Percentiles rank a stretch among this genome's conserved stretches.
phyloP scores from a whole-genome alignment of 2,888 invertebrate species.

The Drosophila fulvimacula region DNA sequence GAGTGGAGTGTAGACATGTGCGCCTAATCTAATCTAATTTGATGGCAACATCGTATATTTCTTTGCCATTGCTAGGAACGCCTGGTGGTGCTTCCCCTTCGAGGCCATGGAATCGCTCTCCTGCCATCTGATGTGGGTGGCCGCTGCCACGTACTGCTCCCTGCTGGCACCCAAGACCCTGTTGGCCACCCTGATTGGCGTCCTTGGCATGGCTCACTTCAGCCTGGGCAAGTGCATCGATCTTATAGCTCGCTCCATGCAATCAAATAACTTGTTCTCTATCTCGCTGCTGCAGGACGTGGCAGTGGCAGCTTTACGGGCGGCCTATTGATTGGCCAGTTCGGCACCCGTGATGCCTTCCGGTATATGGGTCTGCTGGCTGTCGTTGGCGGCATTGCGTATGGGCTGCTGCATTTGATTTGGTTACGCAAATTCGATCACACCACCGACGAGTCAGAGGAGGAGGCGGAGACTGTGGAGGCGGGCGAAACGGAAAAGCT shows the following conservation, averaged over 20 bases:
- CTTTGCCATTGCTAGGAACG: conserved; percentile 86
- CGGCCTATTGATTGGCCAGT: conserved; percentile 90
- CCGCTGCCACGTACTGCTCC: conserved; percentile 94
- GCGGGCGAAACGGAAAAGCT: conserved; percentile 88
- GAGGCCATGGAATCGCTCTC: conserved; percentile 94
- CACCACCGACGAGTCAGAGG: conserved; percentile 84
- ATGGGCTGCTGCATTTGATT: conserved; percentile 89
- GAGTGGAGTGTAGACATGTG: conserved; percentile 73
- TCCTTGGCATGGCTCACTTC: conserved; percentile 95
- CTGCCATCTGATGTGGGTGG: conserved; percentile 95
- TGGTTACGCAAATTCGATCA: conserved; percentile 89
- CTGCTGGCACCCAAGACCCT: conserved; percentile 93
- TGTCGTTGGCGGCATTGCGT: conserved; percentile 89
- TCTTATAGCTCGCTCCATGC: background rate
- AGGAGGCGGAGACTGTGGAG: conserved; percentile 84
- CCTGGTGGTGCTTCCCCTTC: conserved; percentile 95
- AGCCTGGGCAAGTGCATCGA: conserved; percentile 87
- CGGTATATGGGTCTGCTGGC: conserved; percentile 91
- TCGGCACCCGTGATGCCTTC: conserved; percentile 91
- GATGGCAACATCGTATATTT: conserved; percentile 53
- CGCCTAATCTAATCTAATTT: conserved; percentile 66
- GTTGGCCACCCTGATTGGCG: conserved; percentile 93
- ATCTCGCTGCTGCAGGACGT: conserved; percentile 85
- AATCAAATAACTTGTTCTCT: background rate
- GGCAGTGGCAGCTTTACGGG: conserved; percentile 93